Evolutionary conservation across 1,140 invertebrate genomes (phyloP), one percentile per base, ranked within the genome.

Genomic region (Neotoxoptera formosana): DNA sequence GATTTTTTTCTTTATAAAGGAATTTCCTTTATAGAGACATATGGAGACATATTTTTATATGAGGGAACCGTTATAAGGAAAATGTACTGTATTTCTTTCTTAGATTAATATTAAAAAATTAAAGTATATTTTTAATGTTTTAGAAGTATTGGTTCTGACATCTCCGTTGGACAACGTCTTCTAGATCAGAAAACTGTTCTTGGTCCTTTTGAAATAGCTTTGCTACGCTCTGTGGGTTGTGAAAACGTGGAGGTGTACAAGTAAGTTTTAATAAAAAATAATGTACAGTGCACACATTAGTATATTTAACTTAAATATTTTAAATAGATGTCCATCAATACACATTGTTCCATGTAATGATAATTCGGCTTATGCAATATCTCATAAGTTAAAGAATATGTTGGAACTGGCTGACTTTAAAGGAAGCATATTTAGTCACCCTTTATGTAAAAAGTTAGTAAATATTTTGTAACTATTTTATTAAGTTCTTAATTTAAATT

Each of bases 71-170:
- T 53, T 53, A 53, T 53, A 21, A 53, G 7, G 51, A 21, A 3
- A 20, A 21, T 53, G 1, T 53, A 53, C 51, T 53, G 21, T 53
- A 53, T 53, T 53, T 23, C 3, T 30, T 67, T n/a, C 0, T 25
- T 45, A 25, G 9, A 45, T 23, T 48, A 3, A 21, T 91, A 3
- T 51, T 76, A 48, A 51, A n/a, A 41, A 91, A 45, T 25, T 45
- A 14, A 25, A 60, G 30, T 21, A 20, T 90, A 45, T 45, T 47
- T 60, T 23, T 56, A 67, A 47, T 60, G 0, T 92, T 83, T 41
- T 53, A 93, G 91, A n/a, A 53, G 0, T 7, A 93, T 93, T 53
- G 91, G 91, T 41, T 93, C 81, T 17, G 91, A 93, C 7, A 93
- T 93, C 8, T 48, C 76, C 41, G 9, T 41, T n/a, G 81, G 81